Percentiles rank a stretch among this genome's conserved stretches.
Evolutionary conservation across 2,113 vertebrate species (phyloP).

Genomic region (Phylloscopus trochilus): DNA sequence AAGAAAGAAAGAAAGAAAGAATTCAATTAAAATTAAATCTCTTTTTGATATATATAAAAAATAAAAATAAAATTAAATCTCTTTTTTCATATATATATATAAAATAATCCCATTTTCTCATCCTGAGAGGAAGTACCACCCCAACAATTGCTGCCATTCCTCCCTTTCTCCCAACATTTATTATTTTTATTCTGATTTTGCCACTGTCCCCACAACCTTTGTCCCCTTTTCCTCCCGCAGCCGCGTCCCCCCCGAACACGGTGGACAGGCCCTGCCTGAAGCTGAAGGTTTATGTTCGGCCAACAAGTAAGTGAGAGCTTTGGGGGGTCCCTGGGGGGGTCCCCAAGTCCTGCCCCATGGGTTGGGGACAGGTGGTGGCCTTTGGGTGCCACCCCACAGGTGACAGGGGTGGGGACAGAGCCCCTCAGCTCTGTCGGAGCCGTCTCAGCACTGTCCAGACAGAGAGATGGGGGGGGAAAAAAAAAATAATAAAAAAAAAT

Average conservation of each 20-base stretch:
- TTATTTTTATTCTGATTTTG: not conserved
- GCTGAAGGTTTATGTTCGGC: slow-evolving; percentile 90
- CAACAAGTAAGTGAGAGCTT: slow-evolving; percentile 77
- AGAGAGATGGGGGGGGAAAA: not conserved
- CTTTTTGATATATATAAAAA: not conserved
- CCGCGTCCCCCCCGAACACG: slow-evolving; percentile 83
- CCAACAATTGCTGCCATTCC: not conserved
- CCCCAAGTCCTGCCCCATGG: not conserved
- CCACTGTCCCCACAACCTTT: not conserved
- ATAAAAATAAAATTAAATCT: not conserved
- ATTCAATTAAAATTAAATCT: not conserved
- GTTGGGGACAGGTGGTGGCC: rapidly evolving
- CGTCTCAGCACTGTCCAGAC: not conserved
- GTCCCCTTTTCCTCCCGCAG: slow-evolving; percentile 62
- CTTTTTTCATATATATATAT: not conserved
- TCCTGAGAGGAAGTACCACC: not conserved
- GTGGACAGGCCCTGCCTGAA: slow-evolving; percentile 89
- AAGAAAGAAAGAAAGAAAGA: too few relatives aligned
- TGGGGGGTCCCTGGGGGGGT: not conserved
- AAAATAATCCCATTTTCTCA: slow-evolving; percentile 15
- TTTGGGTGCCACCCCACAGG: rapidly evolving
- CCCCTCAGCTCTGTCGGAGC: not conserved
- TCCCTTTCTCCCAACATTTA: not conserved
- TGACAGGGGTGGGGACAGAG: not conserved
- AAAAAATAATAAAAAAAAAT: not conserved